Base-by-base conservation (phyloP, 2,888 invertebrate genomes). In the Xanthia togata region DNA sequence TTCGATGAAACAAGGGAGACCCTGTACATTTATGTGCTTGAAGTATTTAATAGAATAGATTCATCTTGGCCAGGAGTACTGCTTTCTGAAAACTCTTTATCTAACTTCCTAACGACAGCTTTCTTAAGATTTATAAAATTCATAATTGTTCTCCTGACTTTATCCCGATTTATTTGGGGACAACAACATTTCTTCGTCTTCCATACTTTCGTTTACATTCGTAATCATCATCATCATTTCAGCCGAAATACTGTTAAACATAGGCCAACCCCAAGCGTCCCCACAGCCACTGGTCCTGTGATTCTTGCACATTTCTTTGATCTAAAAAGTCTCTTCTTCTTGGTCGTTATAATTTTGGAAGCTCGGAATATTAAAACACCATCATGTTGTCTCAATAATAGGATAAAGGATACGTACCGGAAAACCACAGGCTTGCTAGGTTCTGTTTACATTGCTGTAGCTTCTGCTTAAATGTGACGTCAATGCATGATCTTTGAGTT, bases 341-440 rank as follows among this genome's bases (percentile, higher is more conserved):
- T 44, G 17, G 4, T 23, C 0, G 6, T 47, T 20, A 20, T 17
- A 17, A 47, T n/a, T 38, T n/a, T 11, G 11, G 41, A 53, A 53
- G 11, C 9, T 1, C 6, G 1, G 0, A 62, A 20, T 8, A 17
- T 35, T 44, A 1, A 31, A 20, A 41, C 6, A n/a, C 38, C 31
- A 20, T 41, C 5, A 50, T 20, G 60, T 20, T 26, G 73, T 35
- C 26, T n/a, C 41, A 6, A 67, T 26, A 47, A 76, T 11, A 31
- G 23, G 6, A 64, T 38, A 5, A 31, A 76, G 50, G n/a, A 47
- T 14, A n/a, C 17, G 4, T 20, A 68, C 47, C n/a, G 76, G 68
- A 76, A 76, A 76, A 77, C 67, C 38, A 14, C 55, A 63, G 14
- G 3, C 20, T 35, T 50, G 31, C 20, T 38, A 17, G 23, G 17